Base-by-base conservation (phyloP, 2,888 invertebrate genomes). In the Anagyrus pseudococci region DNA sequence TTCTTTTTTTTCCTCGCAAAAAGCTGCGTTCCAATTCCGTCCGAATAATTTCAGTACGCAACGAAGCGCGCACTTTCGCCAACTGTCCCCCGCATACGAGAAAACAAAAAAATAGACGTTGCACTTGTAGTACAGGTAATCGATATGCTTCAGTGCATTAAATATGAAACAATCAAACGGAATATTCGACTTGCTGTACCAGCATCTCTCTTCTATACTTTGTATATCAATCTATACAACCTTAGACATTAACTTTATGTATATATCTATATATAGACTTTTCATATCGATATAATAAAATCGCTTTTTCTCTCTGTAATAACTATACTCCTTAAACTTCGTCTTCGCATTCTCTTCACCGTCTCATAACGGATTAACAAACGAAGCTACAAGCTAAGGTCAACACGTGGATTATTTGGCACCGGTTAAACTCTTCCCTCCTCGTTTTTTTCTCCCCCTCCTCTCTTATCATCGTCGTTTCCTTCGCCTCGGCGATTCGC, bases 381-480 rank as follows among this genome's bases (percentile, higher is more conserved):
- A 29, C 22, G 22, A 40, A 47, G 50, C 58, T 63, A 44, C 43
- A 49, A 41, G 40, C 50, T 62, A 62, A 58, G 58, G 63, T 58
- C 46, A 63, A 58, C 58, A 59, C 55, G 48, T 63, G 58, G 59
- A 29, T 49, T 55, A 58, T 58, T 63, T 63, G 63, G 63, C 63
- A 63, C 63, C 49, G n/a, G 19, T 50, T 54, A 50, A 44, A 22
- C 15, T 25, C 23, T 29, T 13, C 29, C 19, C 20, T 22, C 33
- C 37, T 17, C 37, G 22, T 19, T 15, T 20, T 29, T 22, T 20
- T 13, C 6, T 29, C 22, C 1, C 1, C 43, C 13, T 22, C 13
- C 15, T 4, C 8, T 4, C 10, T 2, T 8, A 49, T 20, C 4
- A n/a, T n/a, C n/a, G n/a, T n/a, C n/a, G n/a, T n/a, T n/a, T n/a